phyloP scores from a whole-genome alignment of 2,888 invertebrate species.

The Cataglyphis altisquamis region DNA sequence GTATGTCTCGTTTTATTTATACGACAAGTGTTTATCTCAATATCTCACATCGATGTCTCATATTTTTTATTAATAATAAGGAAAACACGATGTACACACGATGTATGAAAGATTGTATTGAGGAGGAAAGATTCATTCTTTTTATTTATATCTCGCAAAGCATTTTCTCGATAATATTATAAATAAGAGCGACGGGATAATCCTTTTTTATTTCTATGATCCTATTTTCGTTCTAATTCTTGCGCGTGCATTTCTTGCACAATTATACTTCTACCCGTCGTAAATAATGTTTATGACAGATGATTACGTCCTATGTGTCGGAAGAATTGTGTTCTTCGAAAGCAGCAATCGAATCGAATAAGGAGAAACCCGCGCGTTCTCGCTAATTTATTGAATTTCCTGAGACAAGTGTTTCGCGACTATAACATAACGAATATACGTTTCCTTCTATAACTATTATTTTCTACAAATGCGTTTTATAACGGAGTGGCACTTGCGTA shows the following conservation, averaged over 20 bases:
- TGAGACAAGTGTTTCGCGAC: neutral
- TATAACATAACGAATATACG: neutral
- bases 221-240: constrained; percentile 17
- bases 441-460: neutral
- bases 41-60: neutral
- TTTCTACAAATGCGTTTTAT: neutral
- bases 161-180: neutral
- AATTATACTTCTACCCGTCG: neutral
- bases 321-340: constrained; percentile 7
- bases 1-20: constrained; percentile 1
- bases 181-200: neutral
- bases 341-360: constrained; percentile 1
- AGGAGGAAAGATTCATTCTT: neutral
- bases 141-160: neutral
- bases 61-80: neutral
- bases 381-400: constrained; percentile 16
- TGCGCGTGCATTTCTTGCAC: neutral
- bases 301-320: neutral
- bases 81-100: neutral
- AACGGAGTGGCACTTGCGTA: neutral
- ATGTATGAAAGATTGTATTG: neutral
- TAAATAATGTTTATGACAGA: constrained; percentile 23
- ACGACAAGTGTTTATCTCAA: neutral
- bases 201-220: neutral
- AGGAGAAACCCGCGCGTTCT: neutral